A percentile compares a stretch with the other conserved stretches of the same genome.
phyloP scores from a whole-genome alignment of 2,888 invertebrate species.

The Autographa pulchrina region DNA sequence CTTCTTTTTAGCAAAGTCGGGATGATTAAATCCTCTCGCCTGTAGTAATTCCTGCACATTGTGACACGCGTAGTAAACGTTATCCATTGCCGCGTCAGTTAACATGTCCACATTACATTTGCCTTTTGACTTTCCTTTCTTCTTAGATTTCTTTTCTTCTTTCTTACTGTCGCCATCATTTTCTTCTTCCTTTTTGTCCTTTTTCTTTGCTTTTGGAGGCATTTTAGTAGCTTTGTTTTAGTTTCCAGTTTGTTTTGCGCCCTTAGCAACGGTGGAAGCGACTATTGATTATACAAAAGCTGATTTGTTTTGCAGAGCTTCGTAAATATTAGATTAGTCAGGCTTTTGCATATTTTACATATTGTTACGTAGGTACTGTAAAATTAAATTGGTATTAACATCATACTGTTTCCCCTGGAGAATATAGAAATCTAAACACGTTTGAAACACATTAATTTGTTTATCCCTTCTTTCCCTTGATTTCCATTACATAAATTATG shows the following conservation, averaged over 20 bases:
- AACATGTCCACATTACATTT: constrained; percentile 95
- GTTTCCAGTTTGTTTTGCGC: constrained; percentile 29
- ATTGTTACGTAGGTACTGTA: not conserved
- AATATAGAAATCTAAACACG: too few relatives aligned
- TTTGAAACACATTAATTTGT: too few relatives aligned
- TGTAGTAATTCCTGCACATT: constrained; percentile 96
- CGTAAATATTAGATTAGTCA: not conserved
- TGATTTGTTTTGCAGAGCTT: not conserved
- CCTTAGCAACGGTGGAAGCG: constrained; percentile 39
- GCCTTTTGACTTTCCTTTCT: constrained; percentile 90
- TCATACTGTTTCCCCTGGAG: not conserved
- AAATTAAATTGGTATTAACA: too few relatives aligned
- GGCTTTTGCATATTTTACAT: not conserved
- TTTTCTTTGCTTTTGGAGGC: constrained; percentile 85
- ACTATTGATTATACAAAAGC: constrained; percentile 65
- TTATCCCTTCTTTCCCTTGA: too few relatives aligned
- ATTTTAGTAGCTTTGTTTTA: constrained; percentile 53
- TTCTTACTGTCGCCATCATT: constrained; percentile 81
- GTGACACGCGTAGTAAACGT: constrained; percentile 97
- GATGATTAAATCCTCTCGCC: constrained; percentile 96
- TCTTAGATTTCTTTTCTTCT: constrained; percentile 86
- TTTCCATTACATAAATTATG: too few relatives aligned
- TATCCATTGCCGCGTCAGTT: constrained; percentile 97
- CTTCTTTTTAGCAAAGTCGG: constrained; percentile 96
- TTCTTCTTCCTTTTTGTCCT: constrained; percentile 88